Percentiles rank a stretch among this genome's conserved stretches.
These are phyloP conservation scores for Oncorhynchus mykiss DNA, from an alignment of 2,113 vertebrate species.

Conservation along the genomic window DNA sequence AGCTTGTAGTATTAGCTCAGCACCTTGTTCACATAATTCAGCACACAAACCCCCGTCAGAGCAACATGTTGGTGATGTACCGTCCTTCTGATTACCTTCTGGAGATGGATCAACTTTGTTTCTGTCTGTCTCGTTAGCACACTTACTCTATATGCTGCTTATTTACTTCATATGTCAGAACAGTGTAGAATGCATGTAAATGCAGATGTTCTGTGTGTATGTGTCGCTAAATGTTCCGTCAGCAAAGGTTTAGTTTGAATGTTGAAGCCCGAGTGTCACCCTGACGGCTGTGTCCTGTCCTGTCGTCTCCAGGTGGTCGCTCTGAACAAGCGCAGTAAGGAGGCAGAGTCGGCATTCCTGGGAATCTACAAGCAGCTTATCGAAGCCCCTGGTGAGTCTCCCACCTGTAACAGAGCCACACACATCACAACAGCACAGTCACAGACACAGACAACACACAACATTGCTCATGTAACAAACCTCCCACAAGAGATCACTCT, in stretches of 20 bases:
- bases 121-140: background rate
- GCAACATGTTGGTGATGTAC: background rate
- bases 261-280: slow-evolving; percentile 23
- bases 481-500: background rate
- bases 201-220: background rate
- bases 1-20: too few relatives aligned
- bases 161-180: background rate
- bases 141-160: background rate
- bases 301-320: slow-evolving; percentile 87
- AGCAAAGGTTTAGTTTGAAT: background rate
- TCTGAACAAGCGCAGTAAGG: slow-evolving; percentile 94
- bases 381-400: slow-evolving; percentile 91
- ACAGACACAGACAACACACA: slow-evolving; percentile 16
- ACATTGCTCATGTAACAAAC: slow-evolving; percentile 20
- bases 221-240: background rate
- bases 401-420: slow-evolving; percentile 48
- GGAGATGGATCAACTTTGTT: too few relatives aligned
- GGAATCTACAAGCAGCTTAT: slow-evolving; percentile 95
- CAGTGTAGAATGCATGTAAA: background rate
- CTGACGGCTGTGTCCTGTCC: slow-evolving; percentile 42
- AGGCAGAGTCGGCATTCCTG: slow-evolving; percentile 95
- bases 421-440: slow-evolving; percentile 9
- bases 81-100: background rate
- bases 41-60: too few relatives aligned
- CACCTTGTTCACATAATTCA: too few relatives aligned